Conservation (phyloP, 2,113 vertebrate species). For the Neomonachus schauinslandi region DNA sequence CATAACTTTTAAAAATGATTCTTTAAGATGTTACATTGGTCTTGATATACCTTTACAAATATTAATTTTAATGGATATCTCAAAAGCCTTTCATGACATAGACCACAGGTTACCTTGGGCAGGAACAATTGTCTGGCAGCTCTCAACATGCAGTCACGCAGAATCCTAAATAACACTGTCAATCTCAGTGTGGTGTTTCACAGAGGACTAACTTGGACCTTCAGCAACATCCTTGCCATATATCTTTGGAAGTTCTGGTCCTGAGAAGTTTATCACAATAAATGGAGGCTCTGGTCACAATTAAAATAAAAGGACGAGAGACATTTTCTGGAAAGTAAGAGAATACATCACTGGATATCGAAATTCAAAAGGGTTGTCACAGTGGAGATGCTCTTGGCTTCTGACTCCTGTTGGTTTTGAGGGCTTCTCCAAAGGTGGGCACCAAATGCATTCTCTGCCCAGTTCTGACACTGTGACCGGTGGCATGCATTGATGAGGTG, state of each 20-base stretch:
- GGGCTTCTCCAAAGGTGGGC: not conserved
- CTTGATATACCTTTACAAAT: slow-evolving; percentile 77
- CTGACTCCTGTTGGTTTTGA: not conserved
- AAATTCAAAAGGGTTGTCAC: slow-evolving; percentile 33
- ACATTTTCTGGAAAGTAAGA: slow-evolving; percentile 41
- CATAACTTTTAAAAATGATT: not conserved
- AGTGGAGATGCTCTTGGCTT: not conserved
- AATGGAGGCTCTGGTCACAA: slow-evolving; percentile 17
- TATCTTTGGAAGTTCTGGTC: slow-evolving; percentile 52
- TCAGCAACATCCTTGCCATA: not conserved
- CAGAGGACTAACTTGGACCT: slow-evolving; percentile 49
- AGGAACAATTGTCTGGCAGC: slow-evolving; percentile 50
- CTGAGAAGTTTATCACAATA: slow-evolving; percentile 67
- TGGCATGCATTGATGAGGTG: slow-evolving; percentile 47
- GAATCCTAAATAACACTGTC: slow-evolving; percentile 63
- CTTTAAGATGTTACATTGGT: slow-evolving; percentile 11
- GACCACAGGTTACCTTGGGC: slow-evolving; percentile 67
- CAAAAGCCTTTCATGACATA: slow-evolving; percentile 71
- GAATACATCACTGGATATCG: not conserved
- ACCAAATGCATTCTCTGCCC: not conserved
- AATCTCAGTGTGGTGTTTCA: not conserved
- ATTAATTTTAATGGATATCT: slow-evolving; percentile 81
- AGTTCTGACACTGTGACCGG: not conserved
- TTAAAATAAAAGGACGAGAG: slow-evolving; percentile 4
- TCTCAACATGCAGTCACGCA: slow-evolving; percentile 81